Base-by-base conservation (phyloP, 2,113 vertebrate genomes). In the Elgaria multicarinata region DNA sequence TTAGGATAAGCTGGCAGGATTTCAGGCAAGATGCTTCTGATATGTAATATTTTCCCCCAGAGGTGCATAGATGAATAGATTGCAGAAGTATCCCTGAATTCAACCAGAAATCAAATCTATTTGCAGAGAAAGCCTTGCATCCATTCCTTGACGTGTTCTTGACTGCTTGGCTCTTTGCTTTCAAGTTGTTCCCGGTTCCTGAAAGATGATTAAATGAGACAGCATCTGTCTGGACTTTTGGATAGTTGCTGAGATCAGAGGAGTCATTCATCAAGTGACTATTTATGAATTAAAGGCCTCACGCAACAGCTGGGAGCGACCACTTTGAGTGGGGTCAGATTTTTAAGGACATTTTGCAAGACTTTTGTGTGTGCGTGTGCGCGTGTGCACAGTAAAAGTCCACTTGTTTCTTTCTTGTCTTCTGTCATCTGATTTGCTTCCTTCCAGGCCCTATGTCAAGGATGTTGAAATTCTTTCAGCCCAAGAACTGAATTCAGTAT, bases 11-110 rank as follows among this genome's bases (percentile, higher is more conserved):
- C 91, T 92, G 93, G 92, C 95, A 91, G 91, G 53, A 89, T 90
- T 94, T 92, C 92, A 92, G 91, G 93, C 93, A 66, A 84, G 0
- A 6, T 76, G 66, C 81, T 94, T 86, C 85, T 86, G 75, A 94
- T 93, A 90, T 39, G 3, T 91, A 93, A 3, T 50, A 3, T 0
- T 69, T 93, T 84, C 0, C 0, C 77, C 85, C 89, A 87, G 93
- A 91, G 4, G 0, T 0, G 44, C 26, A 14, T 0, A 0, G 80
- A 88, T 78, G 77, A 66, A 39, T 33, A 55, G 46, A 55, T 74
- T 88, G 86, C 0, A 0, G 74, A 86, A 77, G 78, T 69, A 90
- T 86, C 75, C 0, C 0, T 28, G 89, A 72, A 85, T 87, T 75
- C 62, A 77, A 80, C 87, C 74, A 84, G n/a, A 81, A 89, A 92